Base-by-base conservation (phyloP, 2,113 vertebrate species). In the Hippoglossus stenolepis region DNA sequence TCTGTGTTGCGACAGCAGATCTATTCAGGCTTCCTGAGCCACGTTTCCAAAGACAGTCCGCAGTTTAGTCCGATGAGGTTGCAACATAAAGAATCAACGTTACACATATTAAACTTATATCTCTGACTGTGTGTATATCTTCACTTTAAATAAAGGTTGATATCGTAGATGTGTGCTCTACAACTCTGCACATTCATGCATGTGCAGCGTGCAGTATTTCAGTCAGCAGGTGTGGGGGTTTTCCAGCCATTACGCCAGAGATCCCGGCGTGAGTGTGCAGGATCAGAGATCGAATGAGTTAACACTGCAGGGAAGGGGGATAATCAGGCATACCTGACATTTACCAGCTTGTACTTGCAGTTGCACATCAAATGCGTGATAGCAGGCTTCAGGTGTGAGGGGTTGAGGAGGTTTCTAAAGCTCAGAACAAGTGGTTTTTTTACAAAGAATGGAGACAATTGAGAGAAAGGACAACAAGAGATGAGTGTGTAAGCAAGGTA, bases 241-340 rank as follows among this genome's bases (percentile, higher is more conserved):
- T 65, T 69, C 53, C 20, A 43, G 18, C 65, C 51, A 59, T 61
- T 63, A 65, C n/a, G 17, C 40, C 14, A 11, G 61, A 66, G 60
- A 75, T 58, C n/a, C 73, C 45, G 20, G 56, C 65, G 13, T 10
- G 47, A 61, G 56, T 53, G 56, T 45, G 13, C 40, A 65, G 38
- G 56, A 64, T 67, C 47, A 26, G 51, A 53, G 78, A 58, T 60
- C 68, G 65, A 68, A 77, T 69, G 72, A 57, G 66, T 69, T 75
- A 83, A 74, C 62, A 45, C 58, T 20, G 73, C 53, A 47, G 15
- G 45, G 4, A 65, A 65, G 56, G 64, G 31, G 56, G 38, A 54
- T 47, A 51, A 69, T 71, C 58, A 18, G 8, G 20, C 10, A 57
- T 4, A 82, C 43, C 40, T 80, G 75, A 49, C 79, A 86, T 83